Evolutionary conservation across 2,888 invertebrate genomes (phyloP).

Genomic region (Netelia fuscicornis): DNA sequence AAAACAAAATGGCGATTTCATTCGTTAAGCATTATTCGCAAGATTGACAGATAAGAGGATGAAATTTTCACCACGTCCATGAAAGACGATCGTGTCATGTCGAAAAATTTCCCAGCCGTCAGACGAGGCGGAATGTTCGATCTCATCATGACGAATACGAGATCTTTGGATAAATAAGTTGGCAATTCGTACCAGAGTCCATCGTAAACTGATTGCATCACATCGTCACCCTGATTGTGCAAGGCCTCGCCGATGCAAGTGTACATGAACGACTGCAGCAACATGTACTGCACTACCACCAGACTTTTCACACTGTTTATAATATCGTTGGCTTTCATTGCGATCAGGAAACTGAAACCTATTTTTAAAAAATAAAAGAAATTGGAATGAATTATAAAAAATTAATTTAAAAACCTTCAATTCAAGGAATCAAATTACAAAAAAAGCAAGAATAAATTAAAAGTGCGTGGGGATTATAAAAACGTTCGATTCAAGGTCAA

Average conservation of each 20-base stretch:
- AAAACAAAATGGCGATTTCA: conserved; percentile 1
- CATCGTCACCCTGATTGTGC: conserved; percentile 63
- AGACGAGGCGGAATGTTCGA: conserved; percentile 65
- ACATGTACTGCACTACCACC: conserved; percentile 58
- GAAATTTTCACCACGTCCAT: conserved; percentile 68
- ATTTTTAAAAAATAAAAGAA: background rate
- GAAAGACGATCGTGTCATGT: conserved; percentile 64
- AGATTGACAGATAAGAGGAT: conserved; percentile 68
- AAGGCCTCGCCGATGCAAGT: conserved; percentile 72
- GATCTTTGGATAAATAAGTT: conserved; percentile 60
- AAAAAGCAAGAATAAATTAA: too few species aligned
- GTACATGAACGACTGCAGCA: conserved; percentile 68
- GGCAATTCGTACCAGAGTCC: conserved; percentile 73
- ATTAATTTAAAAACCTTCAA: too few species aligned
- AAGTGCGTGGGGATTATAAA: too few species aligned
- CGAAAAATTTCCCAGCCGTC: conserved; percentile 69
- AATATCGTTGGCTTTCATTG: conserved; percentile 50
- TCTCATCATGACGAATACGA: conserved; percentile 72
- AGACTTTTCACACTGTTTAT: conserved; percentile 54
- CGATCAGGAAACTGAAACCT: conserved; percentile 71
- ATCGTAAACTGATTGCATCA: conserved; percentile 68
- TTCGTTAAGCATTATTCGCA: conserved; percentile 65
- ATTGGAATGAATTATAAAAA: too few species aligned
- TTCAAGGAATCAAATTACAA: too few species aligned
- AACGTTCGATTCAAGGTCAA: too few species aligned